Conservation (phyloP, 1,140 invertebrate genomes). For the Schmidtea mediterranea region DNA sequence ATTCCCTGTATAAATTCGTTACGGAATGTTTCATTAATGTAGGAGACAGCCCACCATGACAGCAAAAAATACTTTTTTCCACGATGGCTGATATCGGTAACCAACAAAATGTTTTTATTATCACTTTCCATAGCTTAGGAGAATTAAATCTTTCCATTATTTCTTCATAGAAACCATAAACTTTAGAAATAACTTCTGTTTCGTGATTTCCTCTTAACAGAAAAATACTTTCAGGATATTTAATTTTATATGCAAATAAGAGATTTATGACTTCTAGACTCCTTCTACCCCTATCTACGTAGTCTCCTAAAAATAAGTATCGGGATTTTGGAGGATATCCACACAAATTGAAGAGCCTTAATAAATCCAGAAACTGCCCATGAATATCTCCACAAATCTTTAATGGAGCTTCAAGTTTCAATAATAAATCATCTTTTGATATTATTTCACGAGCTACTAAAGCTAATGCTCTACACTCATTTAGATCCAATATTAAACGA, state of each 20-base stretch:
- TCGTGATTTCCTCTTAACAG: slow-evolving; percentile 96
- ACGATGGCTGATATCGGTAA: slow-evolving; percentile 86
- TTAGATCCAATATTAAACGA: no score
- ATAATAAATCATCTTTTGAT: no score
- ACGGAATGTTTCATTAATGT: no score
- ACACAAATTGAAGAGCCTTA: slow-evolving; percentile 97
- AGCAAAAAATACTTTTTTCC: slow-evolving; percentile 68
- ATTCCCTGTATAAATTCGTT: no score
- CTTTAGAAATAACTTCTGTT: slow-evolving; percentile 90
- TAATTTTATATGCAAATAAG: slow-evolving; percentile 83
- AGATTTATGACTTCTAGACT: slow-evolving; percentile 94
- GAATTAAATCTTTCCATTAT: slow-evolving; percentile 97
- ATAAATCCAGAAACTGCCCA: slow-evolving; percentile 96
- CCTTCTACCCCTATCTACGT: slow-evolving; percentile 97
- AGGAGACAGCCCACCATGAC: slow-evolving; percentile 89
- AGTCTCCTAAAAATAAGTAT: slow-evolving; percentile 99
- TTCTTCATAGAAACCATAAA: slow-evolving; percentile 95
- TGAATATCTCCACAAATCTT: no score
- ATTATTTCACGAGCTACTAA: no score
- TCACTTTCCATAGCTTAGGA: slow-evolving; percentile 93
- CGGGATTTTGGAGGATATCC: slow-evolving; percentile 95
- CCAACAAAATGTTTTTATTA: slow-evolving; percentile 93
- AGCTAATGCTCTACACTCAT: no score
- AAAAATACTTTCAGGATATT: slow-evolving; percentile 92
- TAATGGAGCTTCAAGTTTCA: no score